Evolutionary conservation across 1,140 invertebrate genomes (phyloP).

Genomic region (Drosophila kepulauana): DNA sequence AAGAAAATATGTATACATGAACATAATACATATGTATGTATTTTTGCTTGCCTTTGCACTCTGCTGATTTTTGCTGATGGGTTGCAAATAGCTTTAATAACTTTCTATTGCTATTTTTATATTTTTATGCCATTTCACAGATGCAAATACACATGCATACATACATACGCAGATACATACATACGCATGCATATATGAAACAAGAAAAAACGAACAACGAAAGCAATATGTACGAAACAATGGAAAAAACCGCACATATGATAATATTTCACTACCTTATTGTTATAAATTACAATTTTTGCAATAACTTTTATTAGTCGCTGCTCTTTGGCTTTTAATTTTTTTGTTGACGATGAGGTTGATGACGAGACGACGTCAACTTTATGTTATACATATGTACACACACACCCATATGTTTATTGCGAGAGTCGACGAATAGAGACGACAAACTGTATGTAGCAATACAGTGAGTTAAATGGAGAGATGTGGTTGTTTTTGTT

Average conservation of each 20-base stretch:
- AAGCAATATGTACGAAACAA: conserved; percentile 33
- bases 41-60: conserved; percentile 52
- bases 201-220: conserved; percentile 32
- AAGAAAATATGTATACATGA: conserved; percentile 10
- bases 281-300: conserved; percentile 61
- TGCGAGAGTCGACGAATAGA: conserved; percentile 41
- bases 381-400: conserved; percentile 40
- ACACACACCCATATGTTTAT: conserved; percentile 19
- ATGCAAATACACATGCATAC: conserved; percentile 9
- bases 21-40: conserved; percentile 25
- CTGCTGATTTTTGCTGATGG: conserved; percentile 53
- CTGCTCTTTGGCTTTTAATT: conserved; percentile 40
- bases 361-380: conserved; percentile 48
- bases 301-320: conserved; percentile 50
- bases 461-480: conserved; percentile 40
- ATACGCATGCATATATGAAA: conserved; percentile 27
- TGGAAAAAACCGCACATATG: conserved; percentile 54
- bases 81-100: conserved; percentile 74
- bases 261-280: conserved; percentile 63
- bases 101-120: conserved; percentile 83
- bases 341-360: conserved; percentile 36
- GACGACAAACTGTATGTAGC: conserved; percentile 47
- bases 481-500: conserved; percentile 39
- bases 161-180: conserved; percentile 1
- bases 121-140: conserved; percentile 46